phyloP scores from a whole-genome alignment of 2,888 invertebrate species.

The Perizoma flavofasciatum region DNA sequence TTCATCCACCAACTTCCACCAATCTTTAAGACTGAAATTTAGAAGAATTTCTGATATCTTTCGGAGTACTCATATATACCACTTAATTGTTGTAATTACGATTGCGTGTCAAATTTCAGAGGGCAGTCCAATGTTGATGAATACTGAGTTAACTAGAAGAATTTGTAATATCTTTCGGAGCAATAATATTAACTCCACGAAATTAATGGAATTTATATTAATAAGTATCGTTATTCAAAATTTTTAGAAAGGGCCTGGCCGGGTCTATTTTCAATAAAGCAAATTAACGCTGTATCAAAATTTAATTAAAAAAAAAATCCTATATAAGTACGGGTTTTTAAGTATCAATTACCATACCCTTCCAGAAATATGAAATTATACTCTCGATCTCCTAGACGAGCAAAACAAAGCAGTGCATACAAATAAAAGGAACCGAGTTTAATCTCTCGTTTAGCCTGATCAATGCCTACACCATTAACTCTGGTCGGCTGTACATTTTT shows the following conservation, averaged over 20 bases:
- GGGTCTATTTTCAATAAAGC: not conserved
- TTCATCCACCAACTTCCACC: too few relatives aligned
- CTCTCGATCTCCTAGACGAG: too few relatives aligned
- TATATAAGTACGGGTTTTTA: too few relatives aligned
- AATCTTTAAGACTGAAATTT: too few relatives aligned
- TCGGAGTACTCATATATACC: too few relatives aligned
- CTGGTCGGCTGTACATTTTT: conserved; percentile 43
- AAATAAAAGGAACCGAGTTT: conserved; percentile 27
- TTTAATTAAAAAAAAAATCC: too few relatives aligned
- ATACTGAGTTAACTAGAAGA: not conserved
- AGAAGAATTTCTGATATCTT: too few relatives aligned
- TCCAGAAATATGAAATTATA: too few relatives aligned
- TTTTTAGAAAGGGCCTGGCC: not conserved
- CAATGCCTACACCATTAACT: conserved; percentile 29
- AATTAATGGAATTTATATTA: not conserved
- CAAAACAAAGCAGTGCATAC: not conserved
- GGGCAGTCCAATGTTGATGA: not conserved
- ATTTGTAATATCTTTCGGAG: not conserved
- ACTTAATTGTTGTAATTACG: too few relatives aligned
- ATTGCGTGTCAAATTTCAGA: too few relatives aligned
- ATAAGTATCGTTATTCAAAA: not conserved
- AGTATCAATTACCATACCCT: too few relatives aligned
- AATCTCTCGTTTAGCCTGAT: conserved; percentile 27
- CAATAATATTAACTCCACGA: not conserved
- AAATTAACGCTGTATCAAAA: not conserved